These are phyloP conservation scores for Abscondita cerata DNA, from an alignment of 2,888 invertebrate species.

Conservation along the genomic window DNA sequence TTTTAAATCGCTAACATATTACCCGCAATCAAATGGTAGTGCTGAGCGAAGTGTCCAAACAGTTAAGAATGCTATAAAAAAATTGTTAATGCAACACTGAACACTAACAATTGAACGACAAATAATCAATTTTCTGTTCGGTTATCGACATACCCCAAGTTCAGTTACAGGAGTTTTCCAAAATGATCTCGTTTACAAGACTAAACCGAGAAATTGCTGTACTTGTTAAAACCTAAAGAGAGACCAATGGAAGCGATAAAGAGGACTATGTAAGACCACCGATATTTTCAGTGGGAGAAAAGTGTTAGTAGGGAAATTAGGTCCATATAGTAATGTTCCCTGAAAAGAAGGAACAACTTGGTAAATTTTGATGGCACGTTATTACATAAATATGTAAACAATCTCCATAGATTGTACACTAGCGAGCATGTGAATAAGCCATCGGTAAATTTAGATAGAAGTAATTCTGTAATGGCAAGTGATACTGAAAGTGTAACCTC, in stretches of 20 bases:
- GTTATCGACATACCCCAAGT: conserved; percentile 1
- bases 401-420: no score
- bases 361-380: not conserved
- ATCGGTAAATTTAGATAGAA: no score
- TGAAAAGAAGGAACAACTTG: not conserved
- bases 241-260: not conserved
- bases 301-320: not conserved
- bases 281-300: not conserved
- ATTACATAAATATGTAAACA: no score
- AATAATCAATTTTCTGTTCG: no score
- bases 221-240: not conserved
- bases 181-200: not conserved
- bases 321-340: no score
- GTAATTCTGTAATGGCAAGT: no score
- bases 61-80: not conserved
- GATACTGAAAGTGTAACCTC: no score
- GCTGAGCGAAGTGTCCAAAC: not conserved
- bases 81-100: not conserved
- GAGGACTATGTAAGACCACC: not conserved
- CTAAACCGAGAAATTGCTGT: not conserved
- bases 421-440: no score
- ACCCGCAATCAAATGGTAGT: no score
- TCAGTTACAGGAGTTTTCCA: not conserved
- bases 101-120: not conserved
- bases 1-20: not conserved